These are phyloP conservation scores for Grammomys dolichurus DNA, from an alignment of 2,113 vertebrate genomes.

Conservation along the genomic window DNA sequence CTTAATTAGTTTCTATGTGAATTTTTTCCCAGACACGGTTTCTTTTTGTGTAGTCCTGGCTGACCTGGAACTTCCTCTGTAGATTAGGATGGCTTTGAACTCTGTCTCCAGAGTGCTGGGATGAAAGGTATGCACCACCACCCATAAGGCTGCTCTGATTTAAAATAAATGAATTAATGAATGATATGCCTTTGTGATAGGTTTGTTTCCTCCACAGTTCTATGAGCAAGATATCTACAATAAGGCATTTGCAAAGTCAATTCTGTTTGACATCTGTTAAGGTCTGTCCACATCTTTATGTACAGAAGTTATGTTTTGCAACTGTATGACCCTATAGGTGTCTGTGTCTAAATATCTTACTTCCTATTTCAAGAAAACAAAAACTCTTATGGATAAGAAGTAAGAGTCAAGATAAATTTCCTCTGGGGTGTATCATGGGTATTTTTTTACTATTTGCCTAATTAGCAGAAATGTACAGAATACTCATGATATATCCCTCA, in stretches of 20 bases:
- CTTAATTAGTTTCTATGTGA: constrained; percentile 18
- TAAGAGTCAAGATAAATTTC: neutral
- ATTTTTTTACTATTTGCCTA: no score
- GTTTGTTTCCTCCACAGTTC: neutral
- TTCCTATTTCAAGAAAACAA: neutral
- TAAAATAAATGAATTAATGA: neutral
- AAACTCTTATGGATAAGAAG: neutral
- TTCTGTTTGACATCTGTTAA: neutral
- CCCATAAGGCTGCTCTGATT: neutral
- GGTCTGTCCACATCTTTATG: neutral
- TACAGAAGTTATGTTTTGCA: neutral
- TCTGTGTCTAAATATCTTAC: neutral
- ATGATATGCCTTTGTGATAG: neutral
- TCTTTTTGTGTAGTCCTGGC: neutral
- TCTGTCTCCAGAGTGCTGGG: neutral
- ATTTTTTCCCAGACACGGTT: neutral
- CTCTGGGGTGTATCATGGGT: no score
- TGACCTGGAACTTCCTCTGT: neutral
- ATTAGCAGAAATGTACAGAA: no score
- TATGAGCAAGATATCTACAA: neutral
- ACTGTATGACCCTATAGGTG: neutral
- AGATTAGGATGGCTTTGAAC: neutral
- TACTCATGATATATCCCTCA: no score
- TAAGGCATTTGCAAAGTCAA: neutral
- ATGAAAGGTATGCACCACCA: neutral